Evolutionary conservation across 1,140 invertebrate genomes (phyloP).

Genomic region (Aphelenchoides fujianensis): DNA sequence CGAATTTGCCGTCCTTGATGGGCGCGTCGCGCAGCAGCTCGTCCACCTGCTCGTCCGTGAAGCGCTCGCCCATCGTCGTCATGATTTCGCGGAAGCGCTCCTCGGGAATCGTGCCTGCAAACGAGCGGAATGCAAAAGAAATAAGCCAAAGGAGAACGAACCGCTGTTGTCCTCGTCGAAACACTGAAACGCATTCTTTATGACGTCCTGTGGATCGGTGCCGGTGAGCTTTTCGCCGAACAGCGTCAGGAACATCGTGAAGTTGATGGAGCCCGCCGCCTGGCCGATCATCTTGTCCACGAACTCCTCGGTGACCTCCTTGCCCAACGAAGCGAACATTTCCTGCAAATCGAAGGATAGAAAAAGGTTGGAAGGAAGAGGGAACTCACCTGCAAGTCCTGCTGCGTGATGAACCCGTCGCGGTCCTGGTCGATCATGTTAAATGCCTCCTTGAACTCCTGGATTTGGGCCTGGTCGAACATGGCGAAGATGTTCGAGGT

Average conservation of each 20-base stretch:
- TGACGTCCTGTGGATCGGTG: slow-evolving; percentile 69
- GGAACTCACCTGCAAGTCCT: slow-evolving; percentile 62
- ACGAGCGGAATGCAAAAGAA: slow-evolving; percentile 23
- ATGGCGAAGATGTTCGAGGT: slow-evolving; percentile 66
- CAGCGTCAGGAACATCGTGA: slow-evolving; percentile 70
- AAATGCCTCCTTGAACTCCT: slow-evolving; percentile 65
- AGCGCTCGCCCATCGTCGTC: slow-evolving; percentile 94
- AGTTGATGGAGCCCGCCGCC: slow-evolving; percentile 69
- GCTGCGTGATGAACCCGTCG: slow-evolving; percentile 65
- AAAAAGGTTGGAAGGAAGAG: not conserved
- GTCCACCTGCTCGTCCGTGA: slow-evolving; percentile 91
- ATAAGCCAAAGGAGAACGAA: slow-evolving; percentile 38
- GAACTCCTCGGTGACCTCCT: slow-evolving; percentile 67
- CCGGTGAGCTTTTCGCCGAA: slow-evolving; percentile 69
- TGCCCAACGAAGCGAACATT: slow-evolving; percentile 65
- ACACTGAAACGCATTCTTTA: slow-evolving; percentile 69
- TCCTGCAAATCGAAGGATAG: slow-evolving; percentile 38
- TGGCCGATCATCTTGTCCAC: slow-evolving; percentile 69
- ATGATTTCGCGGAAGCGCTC: slow-evolving; percentile 87
- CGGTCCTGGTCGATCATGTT: slow-evolving; percentile 66
- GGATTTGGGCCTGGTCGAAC: slow-evolving; percentile 66
- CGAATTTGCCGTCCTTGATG: slow-evolving; percentile 88
- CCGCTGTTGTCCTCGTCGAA: slow-evolving; percentile 69
- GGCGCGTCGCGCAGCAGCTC: slow-evolving; percentile 98
- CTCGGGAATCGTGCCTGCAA: slow-evolving; percentile 73